These are phyloP conservation scores for Cyprinodon tularosa DNA, from an alignment of 2,113 vertebrate species.

Conservation along the genomic window DNA sequence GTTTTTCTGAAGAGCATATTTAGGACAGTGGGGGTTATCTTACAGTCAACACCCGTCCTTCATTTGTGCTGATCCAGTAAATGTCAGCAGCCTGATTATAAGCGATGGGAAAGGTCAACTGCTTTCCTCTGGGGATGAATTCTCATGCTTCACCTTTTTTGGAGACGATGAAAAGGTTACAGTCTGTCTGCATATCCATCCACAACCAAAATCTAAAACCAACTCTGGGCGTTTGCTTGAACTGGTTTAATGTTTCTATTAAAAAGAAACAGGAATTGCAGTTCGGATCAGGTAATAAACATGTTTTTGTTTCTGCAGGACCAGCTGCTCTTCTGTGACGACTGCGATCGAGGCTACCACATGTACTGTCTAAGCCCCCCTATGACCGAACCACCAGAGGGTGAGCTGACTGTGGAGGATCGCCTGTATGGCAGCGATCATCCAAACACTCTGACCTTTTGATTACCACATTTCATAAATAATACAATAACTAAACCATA, in stretches of 20 bases:
- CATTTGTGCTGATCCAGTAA: neutral
- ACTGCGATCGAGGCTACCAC: constrained; percentile 93
- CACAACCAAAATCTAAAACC: neutral
- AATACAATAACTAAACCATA: too few relatives aligned
- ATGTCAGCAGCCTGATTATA: neutral
- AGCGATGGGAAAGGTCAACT: neutral
- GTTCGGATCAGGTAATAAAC: neutral
- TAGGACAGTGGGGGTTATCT: neutral
- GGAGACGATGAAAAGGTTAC: neutral
- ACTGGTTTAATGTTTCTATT: neutral
- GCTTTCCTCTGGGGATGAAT: neutral
- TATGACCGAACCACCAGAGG: constrained; percentile 93
- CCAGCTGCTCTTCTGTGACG: constrained; percentile 93
- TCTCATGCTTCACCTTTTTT: neutral
- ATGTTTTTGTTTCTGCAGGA: constrained; percentile 75
- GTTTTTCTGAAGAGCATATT: neutral
- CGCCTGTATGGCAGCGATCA: neutral
- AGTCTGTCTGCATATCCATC: neutral
- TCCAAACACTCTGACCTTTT: neutral
- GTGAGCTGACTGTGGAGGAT: constrained; percentile 67
- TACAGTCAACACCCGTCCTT: neutral
- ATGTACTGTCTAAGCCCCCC: constrained; percentile 94
- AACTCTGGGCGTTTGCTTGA: neutral
- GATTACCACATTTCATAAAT: too few relatives aligned
- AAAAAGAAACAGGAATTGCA: too few relatives aligned